phyloP scores from a whole-genome alignment of 2,888 invertebrate genomes.

The Physocephala rufipes region DNA sequence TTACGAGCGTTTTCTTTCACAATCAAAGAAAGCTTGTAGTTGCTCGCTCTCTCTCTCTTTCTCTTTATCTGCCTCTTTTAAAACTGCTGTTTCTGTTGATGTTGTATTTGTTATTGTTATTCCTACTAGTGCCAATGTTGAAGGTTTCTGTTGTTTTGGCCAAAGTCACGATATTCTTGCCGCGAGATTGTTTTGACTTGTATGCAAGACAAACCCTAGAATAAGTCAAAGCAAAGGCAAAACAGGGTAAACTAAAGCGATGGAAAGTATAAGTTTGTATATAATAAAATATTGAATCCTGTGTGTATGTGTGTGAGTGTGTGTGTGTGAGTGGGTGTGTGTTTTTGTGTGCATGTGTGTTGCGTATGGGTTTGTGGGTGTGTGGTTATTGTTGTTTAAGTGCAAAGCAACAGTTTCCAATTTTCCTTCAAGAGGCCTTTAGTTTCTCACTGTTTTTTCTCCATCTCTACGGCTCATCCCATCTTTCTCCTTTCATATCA shows the following conservation, averaged over 20 bases:
- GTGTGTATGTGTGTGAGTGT: not conserved
- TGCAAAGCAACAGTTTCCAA: not conserved
- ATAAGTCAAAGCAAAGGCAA: too few species aligned
- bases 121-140: not conserved
- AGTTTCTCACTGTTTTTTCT: not conserved
- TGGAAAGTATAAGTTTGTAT: not conserved
- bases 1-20: not conserved
- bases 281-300: not conserved
- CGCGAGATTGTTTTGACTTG: conserved; percentile 15
- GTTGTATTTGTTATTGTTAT: conserved; percentile 18
- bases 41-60: too few species aligned
- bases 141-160: conserved; percentile 8
- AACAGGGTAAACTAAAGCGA: too few species aligned
- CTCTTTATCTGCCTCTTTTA: not conserved
- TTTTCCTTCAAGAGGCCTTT: conserved; percentile 23
- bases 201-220: not conserved
- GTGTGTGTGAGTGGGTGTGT: not conserved
- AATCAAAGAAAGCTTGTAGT: too few species aligned
- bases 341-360: not conserved
- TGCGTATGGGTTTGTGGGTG: conserved; percentile 27
- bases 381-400: conserved; percentile 22
- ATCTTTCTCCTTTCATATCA: not conserved
- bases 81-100: conserved; percentile 15
- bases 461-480: not conserved
- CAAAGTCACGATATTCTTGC: conserved; percentile 19